Base-by-base conservation (phyloP, 2,113 vertebrate genomes). In the Leiothrix lutea region DNA sequence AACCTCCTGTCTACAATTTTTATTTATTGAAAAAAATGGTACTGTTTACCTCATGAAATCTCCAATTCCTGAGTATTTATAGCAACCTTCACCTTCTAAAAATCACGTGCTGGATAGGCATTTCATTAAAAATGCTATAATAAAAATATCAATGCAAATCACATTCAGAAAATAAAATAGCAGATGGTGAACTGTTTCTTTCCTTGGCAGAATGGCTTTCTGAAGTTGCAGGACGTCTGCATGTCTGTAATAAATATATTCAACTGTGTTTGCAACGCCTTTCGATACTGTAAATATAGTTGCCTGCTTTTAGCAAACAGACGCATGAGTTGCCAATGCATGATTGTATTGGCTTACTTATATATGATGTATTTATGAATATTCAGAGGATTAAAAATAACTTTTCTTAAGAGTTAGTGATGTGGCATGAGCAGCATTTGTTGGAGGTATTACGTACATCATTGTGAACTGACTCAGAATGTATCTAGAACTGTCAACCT, bases 151-250 rank as follows among this genome's bases (percentile, higher is more conserved):
- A 95, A 71, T 47, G 86, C 65, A 96, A 95, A 95, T 75, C 81
- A 36, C 94, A 93, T 95, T 91, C 90, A 85, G 45, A 53, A 96
- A 97, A 87, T 88, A 86, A 93, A 56, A 79, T 93, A 70, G 69
- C 87, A 95, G 90, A 94, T 95, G 70, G 80, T 36, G 94, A 97
- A 88, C 53, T 92, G n/a, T 61, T 62, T 70, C 18, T 38, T 91
- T 38, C 42, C 22, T 87, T 22, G 35, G 18, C 54, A 92, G 60
- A 88, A 40, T 64, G 35, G 28, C 61, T 50, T 89, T 80, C 74
- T 84, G 22, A 83, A 85, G 47, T 86, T 91, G 85, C 88, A 78
- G 90, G 88, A 96, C 61, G 53, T 95, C 95, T 71, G 87, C 48
- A 56, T 92, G 26, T 54, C 38, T 78, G 23, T 92, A 96, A 79